phyloP scores from a whole-genome alignment of 2,888 invertebrate species.

The Galerucella nymphaeae region DNA sequence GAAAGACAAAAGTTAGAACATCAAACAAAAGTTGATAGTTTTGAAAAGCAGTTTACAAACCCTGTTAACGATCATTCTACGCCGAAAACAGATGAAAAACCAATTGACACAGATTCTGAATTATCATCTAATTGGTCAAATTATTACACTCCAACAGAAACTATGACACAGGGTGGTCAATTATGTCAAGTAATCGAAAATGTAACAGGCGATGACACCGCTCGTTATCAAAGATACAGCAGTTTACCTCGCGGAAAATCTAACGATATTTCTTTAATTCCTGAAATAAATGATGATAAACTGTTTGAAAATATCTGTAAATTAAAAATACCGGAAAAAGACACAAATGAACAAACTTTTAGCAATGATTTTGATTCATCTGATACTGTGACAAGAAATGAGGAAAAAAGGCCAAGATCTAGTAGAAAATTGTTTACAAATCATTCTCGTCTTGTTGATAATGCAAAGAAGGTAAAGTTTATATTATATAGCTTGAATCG shows the following conservation, averaged over 20 bases:
- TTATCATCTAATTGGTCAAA: conserved; percentile 53
- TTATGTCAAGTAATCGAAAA: conserved; percentile 39
- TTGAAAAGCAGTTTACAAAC: conserved; percentile 27
- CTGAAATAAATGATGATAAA: background rate
- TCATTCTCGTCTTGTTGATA: conserved; percentile 10
- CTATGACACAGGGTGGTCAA: conserved; percentile 38
- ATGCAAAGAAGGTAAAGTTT: conserved; percentile 38
- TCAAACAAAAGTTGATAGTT: conserved; percentile 18
- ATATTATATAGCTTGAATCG: no score
- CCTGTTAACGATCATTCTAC: background rate
- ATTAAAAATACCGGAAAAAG: background rate
- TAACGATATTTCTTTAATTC: background rate
- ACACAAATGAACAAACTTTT: background rate
- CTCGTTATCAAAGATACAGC: background rate
- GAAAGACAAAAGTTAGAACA: conserved; percentile 45
- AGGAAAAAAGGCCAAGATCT: background rate
- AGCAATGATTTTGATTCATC: background rate
- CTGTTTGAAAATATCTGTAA: background rate
- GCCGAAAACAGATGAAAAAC: conserved; percentile 9
- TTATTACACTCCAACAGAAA: conserved; percentile 48
- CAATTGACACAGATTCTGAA: conserved; percentile 19
- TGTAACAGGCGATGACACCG: conserved; percentile 25
- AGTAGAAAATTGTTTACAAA: background rate
- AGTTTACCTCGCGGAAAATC: background rate
- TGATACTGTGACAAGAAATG: background rate